Evolutionary conservation across 2,888 invertebrate genomes (phyloP).

Genomic region (Meta bourneti): DNA sequence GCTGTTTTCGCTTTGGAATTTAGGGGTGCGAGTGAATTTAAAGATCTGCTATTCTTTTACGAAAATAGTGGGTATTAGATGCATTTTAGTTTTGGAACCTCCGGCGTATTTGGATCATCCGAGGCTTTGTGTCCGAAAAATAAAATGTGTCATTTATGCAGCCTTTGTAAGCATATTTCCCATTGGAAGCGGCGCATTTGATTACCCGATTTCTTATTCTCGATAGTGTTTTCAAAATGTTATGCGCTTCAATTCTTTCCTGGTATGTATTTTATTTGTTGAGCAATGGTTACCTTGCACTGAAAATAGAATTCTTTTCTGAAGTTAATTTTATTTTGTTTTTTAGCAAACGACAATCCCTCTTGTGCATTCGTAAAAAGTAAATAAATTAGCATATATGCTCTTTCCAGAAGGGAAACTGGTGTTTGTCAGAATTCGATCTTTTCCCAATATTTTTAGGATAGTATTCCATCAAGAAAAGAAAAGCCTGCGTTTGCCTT

Average conservation of each 20-base stretch:
- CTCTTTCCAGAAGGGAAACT: too few species aligned
- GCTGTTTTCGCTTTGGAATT: background rate
- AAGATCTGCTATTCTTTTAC: conserved; percentile 8
- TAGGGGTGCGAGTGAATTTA: conserved; percentile 36
- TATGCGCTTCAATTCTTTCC: background rate
- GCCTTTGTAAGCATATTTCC: background rate
- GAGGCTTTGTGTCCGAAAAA: background rate
- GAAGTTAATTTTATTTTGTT: background rate
- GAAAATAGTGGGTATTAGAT: background rate
- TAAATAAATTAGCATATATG: too few species aligned
- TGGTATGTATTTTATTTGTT: too few species aligned
- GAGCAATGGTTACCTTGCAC: background rate
- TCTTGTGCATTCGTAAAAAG: background rate
- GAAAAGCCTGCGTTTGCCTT: too few species aligned
- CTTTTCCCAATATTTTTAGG: too few species aligned
- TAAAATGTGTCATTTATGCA: conserved; percentile 1
- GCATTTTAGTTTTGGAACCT: background rate
- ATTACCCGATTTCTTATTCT: background rate
- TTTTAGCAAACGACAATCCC: background rate
- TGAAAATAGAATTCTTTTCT: background rate
- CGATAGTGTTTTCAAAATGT: background rate
- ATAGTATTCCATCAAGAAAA: too few species aligned
- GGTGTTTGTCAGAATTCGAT: too few species aligned
- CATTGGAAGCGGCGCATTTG: background rate
- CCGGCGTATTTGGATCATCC: background rate